Evolutionary conservation across 2,113 vertebrate genomes (phyloP).

Genomic region (Carassius carassius): DNA sequence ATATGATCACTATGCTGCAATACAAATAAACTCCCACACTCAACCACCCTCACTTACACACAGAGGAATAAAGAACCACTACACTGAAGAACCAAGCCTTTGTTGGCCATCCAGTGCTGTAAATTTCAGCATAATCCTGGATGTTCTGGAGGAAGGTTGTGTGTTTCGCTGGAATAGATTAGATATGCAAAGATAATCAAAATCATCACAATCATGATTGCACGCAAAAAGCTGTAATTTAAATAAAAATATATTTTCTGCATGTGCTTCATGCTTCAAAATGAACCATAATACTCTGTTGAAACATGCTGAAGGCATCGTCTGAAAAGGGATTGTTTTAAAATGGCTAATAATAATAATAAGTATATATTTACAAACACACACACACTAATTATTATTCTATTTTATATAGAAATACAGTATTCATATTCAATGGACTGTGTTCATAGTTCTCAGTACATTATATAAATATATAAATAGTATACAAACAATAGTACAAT

Average conservation of each 20-base stretch:
- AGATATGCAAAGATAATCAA: background rate
- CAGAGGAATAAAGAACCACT: constrained; percentile 6
- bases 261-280: background rate
- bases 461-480: background rate
- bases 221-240: background rate
- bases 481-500: background rate
- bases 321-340: background rate
- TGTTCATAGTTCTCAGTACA: background rate
- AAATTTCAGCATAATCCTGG: background rate
- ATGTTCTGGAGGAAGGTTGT: background rate
- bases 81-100: background rate
- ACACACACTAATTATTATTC: background rate
- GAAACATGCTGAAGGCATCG: background rate
- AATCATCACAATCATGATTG: background rate
- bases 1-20: constrained; percentile 16
- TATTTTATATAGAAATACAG: background rate
- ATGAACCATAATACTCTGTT: background rate
- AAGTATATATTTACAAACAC: too few species aligned
- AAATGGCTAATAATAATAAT: background rate
- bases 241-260: constrained; percentile 12
- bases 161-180: background rate
- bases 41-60: background rate
- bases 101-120: background rate
- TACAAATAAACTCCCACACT: constrained; percentile 27
- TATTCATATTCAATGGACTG: background rate